Conservation (phyloP, 2,888 invertebrate genomes). For the Bruchidius siliquastri region DNA sequence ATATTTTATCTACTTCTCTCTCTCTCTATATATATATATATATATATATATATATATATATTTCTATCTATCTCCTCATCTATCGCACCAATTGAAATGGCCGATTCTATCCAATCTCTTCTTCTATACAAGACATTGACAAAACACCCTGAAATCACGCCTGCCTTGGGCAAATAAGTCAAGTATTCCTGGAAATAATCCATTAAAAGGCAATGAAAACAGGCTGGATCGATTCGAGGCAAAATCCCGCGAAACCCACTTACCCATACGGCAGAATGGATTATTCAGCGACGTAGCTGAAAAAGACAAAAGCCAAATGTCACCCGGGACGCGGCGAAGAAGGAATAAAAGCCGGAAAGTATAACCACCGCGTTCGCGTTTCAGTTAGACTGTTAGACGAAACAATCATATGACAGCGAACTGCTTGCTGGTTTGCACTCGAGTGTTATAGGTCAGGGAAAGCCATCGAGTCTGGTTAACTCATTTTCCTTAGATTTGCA, state of each 20-base stretch:
- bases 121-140: too few species aligned
- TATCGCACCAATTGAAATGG: too few species aligned
- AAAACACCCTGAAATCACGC: too few species aligned
- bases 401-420: neutral
- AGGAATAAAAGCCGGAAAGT: conserved; percentile 5
- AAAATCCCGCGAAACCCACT: conserved; percentile 5
- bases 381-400: neutral
- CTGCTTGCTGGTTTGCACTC: neutral
- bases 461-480: too few species aligned
- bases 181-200: neutral
- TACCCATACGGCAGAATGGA: conserved; percentile 8
- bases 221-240: neutral
- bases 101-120: too few species aligned
- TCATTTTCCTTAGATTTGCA: too few species aligned
- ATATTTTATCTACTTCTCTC: too few species aligned
- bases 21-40: too few species aligned
- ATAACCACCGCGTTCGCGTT: neutral
- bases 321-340: conserved; percentile 4
- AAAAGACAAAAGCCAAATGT: conserved; percentile 11
- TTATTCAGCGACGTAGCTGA: conserved; percentile 11
- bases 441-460: neutral
- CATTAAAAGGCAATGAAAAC: neutral
- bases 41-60: too few species aligned
- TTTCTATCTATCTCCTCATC: too few species aligned
- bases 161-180: too few species aligned